Conservation (phyloP, 2,888 invertebrate species). For the Mylabris sibirica region DNA sequence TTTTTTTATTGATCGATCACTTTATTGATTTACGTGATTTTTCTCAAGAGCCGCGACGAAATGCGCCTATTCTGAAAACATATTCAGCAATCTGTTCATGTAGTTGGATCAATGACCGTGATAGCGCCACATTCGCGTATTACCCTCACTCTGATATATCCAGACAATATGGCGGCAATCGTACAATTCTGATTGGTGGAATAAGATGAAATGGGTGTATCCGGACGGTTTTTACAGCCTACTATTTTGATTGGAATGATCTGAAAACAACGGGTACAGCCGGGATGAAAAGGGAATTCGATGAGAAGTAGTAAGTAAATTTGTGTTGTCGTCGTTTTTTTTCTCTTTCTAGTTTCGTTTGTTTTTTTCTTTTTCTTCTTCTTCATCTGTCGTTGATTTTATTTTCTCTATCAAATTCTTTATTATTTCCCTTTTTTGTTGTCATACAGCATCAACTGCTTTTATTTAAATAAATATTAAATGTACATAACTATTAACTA, state of each 20-base stretch:
- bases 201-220: conserved; percentile 46
- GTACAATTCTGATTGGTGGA: conserved; percentile 47
- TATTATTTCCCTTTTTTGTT: not conserved
- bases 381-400: not conserved
- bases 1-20: conserved; percentile 45
- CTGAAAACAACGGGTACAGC: conserved; percentile 16
- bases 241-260: conserved; percentile 39
- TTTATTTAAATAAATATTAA: not conserved
- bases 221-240: conserved; percentile 36
- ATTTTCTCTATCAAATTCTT: not conserved
- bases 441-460: not conserved
- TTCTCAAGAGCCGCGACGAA: conserved; percentile 50
- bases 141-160: conserved; percentile 26
- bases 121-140: conserved; percentile 49
- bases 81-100: conserved; percentile 49
- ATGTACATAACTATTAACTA: too few species aligned
- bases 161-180: conserved; percentile 55
- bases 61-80: conserved; percentile 53
- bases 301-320: conserved; percentile 42
- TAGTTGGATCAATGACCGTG: conserved; percentile 52
- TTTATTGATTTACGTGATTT: conserved; percentile 55
- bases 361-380: conserved; percentile 36
- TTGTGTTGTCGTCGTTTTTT: conserved; percentile 49
- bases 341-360: conserved; percentile 23
- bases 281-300: not conserved